phyloP scores from a whole-genome alignment of 30 jellyfish, hydroid and myxozoan genomes.

The Mastigias papua region DNA sequence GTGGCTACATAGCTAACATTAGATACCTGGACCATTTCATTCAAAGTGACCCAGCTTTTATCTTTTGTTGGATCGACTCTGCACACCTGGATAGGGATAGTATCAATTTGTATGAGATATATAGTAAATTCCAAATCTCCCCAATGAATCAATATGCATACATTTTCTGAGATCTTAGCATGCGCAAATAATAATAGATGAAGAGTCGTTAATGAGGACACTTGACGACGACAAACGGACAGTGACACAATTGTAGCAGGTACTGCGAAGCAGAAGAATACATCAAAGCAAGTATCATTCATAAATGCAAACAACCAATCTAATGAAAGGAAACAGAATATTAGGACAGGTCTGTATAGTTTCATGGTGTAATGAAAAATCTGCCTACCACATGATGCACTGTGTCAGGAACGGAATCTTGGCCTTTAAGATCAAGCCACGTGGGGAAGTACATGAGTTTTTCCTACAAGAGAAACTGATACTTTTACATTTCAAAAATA shows the following conservation, averaged over 20 bases:
- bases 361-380: no score
- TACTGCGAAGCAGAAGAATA: no score
- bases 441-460: constrained; percentile 92
- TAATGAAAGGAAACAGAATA: no score
- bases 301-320: no score
- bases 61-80: constrained; percentile 90
- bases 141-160: no score
- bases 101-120: background rate
- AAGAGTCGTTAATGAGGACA: no score
- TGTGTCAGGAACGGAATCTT: constrained; percentile 97
- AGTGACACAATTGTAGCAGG: no score
- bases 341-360: no score
- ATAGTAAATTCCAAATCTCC: background rate
- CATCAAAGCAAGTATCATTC: no score
- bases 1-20: background rate
- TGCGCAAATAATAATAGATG: no score
- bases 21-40: constrained; percentile 69
- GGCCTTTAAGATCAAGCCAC: constrained; percentile 98
- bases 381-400: constrained; percentile 95
- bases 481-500: background rate
- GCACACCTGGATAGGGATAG: constrained; percentile 76
- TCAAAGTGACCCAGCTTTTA: constrained; percentile 75
- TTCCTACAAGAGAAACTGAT: constrained; percentile 60
- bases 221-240: no score
- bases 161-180: no score